Evolutionary conservation across 2,113 vertebrate genomes (phyloP), one percentile per base, ranked within the genome.

Genomic region (Oreocharis arfaki): DNA sequence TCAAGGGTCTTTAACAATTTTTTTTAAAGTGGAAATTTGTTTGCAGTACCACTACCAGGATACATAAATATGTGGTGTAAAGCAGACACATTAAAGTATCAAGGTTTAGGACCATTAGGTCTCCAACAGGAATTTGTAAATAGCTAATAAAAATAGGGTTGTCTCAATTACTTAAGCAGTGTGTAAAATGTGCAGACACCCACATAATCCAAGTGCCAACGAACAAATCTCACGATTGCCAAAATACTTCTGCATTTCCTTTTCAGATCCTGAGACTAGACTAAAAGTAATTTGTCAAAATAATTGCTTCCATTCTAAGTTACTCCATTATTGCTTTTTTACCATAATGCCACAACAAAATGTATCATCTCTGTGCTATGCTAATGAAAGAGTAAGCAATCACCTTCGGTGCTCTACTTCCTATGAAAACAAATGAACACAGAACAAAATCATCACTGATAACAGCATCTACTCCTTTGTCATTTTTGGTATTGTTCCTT

Each of bases 141-240:
- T 19, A 30, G 14, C 16, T 57, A 57, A 35, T 33, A 79, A 69
- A 50, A 74, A 57, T 16, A 84, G 9, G 8, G 9, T 53, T 60
- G 7, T 33, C 11, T 55, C 76, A 79, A 87, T 50, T 84, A 57
- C 93, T 92, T 92, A 93, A 79, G 46, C 65, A 91, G 44, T 39
- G 6, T 83, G 24, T 47, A 61, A 89, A 56, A 55, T 67, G 49
- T 41, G 39, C 35, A 92, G 65, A 93, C 20, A 89, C 35, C 50
- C 63, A 78, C 47, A 68, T 68, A 87, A 91, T 46, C 35, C 49
- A 85, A 87, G 44, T 27, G 39, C 17, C 52, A 82, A 23, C 27
- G 76, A 94, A 68, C 4, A 33, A 78, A 67, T 39, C 39, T 84
- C 52, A 63, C 65, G 22, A 65, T 65, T 3, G 3, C 22, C 69